Evolutionary conservation across 2,113 vertebrate genomes (phyloP).

Genomic region (Dendropsophus ebraccatus): DNA sequence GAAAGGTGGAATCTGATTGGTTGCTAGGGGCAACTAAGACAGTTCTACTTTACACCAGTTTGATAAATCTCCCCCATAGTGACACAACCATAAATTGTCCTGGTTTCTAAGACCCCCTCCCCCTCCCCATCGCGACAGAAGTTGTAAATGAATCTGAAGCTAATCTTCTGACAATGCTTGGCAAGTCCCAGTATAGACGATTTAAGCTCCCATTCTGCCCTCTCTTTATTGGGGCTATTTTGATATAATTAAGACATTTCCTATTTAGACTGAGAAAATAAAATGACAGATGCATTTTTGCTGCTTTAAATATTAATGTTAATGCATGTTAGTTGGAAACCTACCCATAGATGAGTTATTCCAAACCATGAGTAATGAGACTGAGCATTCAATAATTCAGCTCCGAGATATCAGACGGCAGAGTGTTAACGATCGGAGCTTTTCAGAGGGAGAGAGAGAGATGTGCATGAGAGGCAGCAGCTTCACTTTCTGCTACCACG

Average conservation of each 20-base stretch:
- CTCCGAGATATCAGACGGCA: slow-evolving; percentile 41
- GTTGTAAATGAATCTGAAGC: neutral
- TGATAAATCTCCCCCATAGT: too few relatives aligned
- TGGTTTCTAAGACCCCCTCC: neutral
- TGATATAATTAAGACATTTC: slow-evolving; percentile 9
- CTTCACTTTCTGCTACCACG: neutral
- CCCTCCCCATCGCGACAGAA: too few relatives aligned
- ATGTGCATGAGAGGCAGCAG: neutral
- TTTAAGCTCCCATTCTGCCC: neutral
- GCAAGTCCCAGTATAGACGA: neutral
- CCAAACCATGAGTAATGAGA: slow-evolving; percentile 41
- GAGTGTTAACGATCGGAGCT: slow-evolving; percentile 26
- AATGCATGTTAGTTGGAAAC: slow-evolving; percentile 52
- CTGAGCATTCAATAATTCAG: slow-evolving; percentile 53
- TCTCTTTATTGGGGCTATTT: neutral
- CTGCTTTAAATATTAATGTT: slow-evolving; percentile 55
- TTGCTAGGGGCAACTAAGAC: too few relatives aligned
- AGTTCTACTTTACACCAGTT: too few relatives aligned
- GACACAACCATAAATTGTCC: neutral
- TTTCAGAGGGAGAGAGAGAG: slow-evolving; percentile 7
- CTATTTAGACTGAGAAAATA: slow-evolving; percentile 27
- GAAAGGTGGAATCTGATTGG: too few relatives aligned
- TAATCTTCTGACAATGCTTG: neutral
- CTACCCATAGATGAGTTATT: slow-evolving; percentile 51
- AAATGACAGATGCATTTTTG: slow-evolving; percentile 44